phyloP scores from a whole-genome alignment of 2,797 vertebrate genomes.

The Phoeniculus purpureus region DNA sequence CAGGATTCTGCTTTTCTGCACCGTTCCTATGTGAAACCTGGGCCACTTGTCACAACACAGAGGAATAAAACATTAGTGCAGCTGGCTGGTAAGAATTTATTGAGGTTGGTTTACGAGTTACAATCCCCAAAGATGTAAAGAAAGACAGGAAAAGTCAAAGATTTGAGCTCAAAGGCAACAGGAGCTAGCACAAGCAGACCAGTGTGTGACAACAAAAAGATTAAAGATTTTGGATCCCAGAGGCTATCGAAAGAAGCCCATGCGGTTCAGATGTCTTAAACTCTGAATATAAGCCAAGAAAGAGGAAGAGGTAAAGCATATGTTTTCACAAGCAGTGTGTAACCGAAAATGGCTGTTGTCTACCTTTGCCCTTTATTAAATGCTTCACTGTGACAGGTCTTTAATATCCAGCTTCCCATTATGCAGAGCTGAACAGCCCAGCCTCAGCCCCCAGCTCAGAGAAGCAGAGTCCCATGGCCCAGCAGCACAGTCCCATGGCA shows the following conservation, averaged over 20 bases:
- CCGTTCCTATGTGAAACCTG: not conserved
- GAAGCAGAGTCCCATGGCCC: conserved; percentile 95
- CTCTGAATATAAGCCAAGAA: conserved; percentile 9
- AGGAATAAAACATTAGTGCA: not conserved
- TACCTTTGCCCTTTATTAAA: conserved; percentile 41
- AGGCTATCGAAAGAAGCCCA: not conserved
- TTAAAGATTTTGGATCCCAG: not conserved
- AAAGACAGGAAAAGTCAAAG: not conserved
- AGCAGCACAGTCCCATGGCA: conserved; percentile 88
- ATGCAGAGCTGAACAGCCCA: conserved; percentile 89
- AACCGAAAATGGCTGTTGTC: not conserved
- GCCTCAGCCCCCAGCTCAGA: conserved; percentile 92
- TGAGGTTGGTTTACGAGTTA: not conserved
- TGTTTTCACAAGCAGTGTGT: not conserved
- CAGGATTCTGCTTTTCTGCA: not conserved
- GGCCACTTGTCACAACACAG: not conserved
- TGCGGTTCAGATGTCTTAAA: conserved; percentile 34
- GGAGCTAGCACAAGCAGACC: not conserved
- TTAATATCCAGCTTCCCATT: conserved; percentile 42
- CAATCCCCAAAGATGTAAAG: not conserved
- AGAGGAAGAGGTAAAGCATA: not conserved
- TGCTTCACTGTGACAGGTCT: not conserved
- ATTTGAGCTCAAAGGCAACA: not conserved
- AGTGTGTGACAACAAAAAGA: not conserved
- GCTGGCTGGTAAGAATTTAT: not conserved